Conservation (phyloP, 2,888 invertebrate species). For the Chirona hameri region DNA sequence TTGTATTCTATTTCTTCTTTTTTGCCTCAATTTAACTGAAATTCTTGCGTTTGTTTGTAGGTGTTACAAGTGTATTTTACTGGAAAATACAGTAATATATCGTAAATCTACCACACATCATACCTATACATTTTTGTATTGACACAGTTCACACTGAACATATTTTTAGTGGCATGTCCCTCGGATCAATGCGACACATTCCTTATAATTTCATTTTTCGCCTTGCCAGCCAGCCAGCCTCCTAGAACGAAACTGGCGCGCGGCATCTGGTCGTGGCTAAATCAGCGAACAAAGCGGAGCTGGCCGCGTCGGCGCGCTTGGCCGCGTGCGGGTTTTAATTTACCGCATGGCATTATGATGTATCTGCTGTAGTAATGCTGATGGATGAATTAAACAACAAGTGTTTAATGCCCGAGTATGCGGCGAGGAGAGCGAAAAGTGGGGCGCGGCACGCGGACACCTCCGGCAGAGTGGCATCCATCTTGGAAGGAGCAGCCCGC, state of each 20-base stretch:
- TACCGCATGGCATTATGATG: constrained; percentile 23
- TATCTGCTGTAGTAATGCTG: constrained; percentile 27
- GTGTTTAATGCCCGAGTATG: constrained; percentile 24
- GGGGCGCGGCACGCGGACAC: not conserved
- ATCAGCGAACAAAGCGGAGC: not conserved
- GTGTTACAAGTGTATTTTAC: too few species aligned
- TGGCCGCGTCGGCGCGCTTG: not conserved
- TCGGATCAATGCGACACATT: too few species aligned
- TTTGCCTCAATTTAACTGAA: too few species aligned
- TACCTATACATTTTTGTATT: too few species aligned
- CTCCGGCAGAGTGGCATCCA: not conserved
- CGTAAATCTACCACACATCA: too few species aligned
- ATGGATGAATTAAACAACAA: constrained; percentile 26
- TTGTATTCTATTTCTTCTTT: too few species aligned
- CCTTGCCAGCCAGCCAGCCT: too few species aligned
- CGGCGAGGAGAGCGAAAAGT: not conserved
- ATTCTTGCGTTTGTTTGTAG: too few species aligned
- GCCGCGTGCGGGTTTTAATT: constrained; percentile 23
- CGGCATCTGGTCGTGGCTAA: constrained; percentile 8
- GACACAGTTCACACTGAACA: too few species aligned
- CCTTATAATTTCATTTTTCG: too few species aligned
- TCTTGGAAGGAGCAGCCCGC: not conserved
- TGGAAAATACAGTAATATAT: too few species aligned
- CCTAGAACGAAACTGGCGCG: not conserved
- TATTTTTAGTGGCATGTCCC: too few species aligned